phyloP scores from a whole-genome alignment of 2,888 invertebrate species.

The Apamea crenata region DNA sequence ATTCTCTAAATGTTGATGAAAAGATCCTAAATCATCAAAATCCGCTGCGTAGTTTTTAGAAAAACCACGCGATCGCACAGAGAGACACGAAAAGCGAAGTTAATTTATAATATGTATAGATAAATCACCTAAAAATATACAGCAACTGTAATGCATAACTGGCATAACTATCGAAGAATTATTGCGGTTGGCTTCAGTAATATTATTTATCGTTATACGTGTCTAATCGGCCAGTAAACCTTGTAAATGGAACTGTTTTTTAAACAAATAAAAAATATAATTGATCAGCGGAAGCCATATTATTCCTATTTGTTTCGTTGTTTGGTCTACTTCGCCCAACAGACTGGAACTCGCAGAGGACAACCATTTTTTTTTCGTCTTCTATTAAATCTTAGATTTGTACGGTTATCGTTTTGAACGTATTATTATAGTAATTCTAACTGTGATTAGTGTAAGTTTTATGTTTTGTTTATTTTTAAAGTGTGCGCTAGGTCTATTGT shows the following conservation, averaged over 20 bases:
- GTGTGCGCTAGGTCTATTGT: slow-evolving; percentile 35
- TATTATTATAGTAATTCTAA: slow-evolving; percentile 55
- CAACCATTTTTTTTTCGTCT: slow-evolving; percentile 58
- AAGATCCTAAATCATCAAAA: neutral
- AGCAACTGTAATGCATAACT: slow-evolving; percentile 40
- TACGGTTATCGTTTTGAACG: slow-evolving; percentile 42
- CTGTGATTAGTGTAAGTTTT: slow-evolving; percentile 51
- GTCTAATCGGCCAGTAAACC: slow-evolving; percentile 84
- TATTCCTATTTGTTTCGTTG: slow-evolving; percentile 79
- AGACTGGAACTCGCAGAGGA: slow-evolving; percentile 66
- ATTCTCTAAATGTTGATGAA: neutral
- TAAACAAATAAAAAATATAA: slow-evolving; percentile 82
- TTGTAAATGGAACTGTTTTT: slow-evolving; percentile 77
- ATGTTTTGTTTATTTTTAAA: slow-evolving; percentile 34
- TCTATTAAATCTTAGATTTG: slow-evolving; percentile 31
- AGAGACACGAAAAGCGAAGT: neutral
- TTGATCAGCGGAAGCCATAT: slow-evolving; percentile 85
- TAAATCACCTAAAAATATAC: slow-evolving; percentile 14
- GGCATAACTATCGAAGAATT: slow-evolving; percentile 60
- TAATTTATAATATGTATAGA: neutral
- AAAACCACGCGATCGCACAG: neutral
- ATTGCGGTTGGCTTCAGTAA: slow-evolving; percentile 72
- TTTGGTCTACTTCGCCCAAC: slow-evolving; percentile 58
- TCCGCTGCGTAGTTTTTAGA: neutral
- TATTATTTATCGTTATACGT: slow-evolving; percentile 78